These are phyloP conservation scores for Luffia ferchaultella DNA, from an alignment of 2,888 invertebrate genomes.

Conservation along the genomic window DNA sequence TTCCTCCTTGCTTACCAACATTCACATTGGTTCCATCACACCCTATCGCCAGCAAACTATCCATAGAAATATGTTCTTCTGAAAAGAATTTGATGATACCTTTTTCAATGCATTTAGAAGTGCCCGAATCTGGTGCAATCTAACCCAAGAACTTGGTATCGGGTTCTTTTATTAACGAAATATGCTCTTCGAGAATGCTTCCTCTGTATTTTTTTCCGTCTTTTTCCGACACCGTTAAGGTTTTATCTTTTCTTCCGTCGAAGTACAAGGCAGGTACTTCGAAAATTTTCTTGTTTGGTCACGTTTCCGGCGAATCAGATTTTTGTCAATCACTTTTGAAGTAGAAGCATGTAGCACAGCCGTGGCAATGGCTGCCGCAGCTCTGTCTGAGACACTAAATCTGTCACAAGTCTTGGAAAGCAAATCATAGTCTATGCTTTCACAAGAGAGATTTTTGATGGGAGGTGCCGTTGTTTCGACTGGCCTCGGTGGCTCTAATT, in stretches of 20 bases:
- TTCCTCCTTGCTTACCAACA: constrained; percentile 15
- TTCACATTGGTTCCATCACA: constrained; percentile 20
- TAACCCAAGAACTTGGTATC: constrained; percentile 8
- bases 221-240: constrained; percentile 5
- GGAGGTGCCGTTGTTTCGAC: too few relatives aligned
- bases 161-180: constrained; percentile 10
- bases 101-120: constrained; percentile 6
- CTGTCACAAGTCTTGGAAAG: constrained; percentile 12
- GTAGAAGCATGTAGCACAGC: constrained; percentile 9
- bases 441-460: too few relatives aligned
- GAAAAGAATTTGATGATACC: neutral
- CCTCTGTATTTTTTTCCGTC: constrained; percentile 6
- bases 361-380: constrained; percentile 12
- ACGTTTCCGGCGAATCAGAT: constrained; percentile 7
- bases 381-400: constrained; percentile 11
- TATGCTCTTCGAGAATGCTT: constrained; percentile 7
- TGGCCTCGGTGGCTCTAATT: too few relatives aligned
- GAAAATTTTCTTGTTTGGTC: constrained; percentile 2
- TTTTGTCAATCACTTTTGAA: constrained; percentile 8
- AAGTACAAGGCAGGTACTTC: constrained; percentile 9
- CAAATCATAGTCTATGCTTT: constrained; percentile 6
- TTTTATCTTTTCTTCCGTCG: constrained; percentile 8
- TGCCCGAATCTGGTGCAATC: constrained; percentile 6
- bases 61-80: constrained; percentile 8
- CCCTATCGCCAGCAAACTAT: constrained; percentile 13